Percentiles rank a stretch among this genome's conserved stretches.
phyloP scores from a whole-genome alignment of 2,113 vertebrate genomes.

The Zeus faber region DNA sequence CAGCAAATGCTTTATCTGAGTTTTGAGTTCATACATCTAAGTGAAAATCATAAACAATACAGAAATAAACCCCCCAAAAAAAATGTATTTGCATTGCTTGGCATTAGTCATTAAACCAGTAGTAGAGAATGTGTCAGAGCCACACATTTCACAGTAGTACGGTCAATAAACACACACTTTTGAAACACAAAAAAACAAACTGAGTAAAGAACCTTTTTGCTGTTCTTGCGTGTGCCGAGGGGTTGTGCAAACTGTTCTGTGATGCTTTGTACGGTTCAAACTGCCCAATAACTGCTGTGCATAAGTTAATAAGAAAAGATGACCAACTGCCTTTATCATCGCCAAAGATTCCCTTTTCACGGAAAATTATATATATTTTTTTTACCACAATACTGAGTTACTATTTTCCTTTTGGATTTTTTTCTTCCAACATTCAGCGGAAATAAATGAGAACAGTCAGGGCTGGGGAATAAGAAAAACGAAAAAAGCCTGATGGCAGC shows the following conservation, averaged over 20 bases:
- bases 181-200: slow-evolving; percentile 13
- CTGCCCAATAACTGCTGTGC: neutral
- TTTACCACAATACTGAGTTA: neutral
- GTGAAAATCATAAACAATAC: slow-evolving; percentile 13
- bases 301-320: slow-evolving; percentile 14
- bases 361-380: too few species aligned
- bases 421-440: too few species aligned
- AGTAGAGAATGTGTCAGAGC: slow-evolving; percentile 19
- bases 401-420: neutral
- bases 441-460: neutral
- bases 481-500: too few species aligned
- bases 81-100: slow-evolving; percentile 48
- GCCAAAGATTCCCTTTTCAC: too few species aligned
- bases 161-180: slow-evolving; percentile 35
- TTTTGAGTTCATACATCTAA: too few species aligned
- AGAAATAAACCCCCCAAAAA: slow-evolving; percentile 16
- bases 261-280: neutral
- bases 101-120: slow-evolving; percentile 31
- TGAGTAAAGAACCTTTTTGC: neutral
- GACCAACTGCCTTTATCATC: neutral
- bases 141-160: slow-evolving; percentile 52
- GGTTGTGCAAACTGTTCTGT: slow-evolving; percentile 4
- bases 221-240: slow-evolving; percentile 25
- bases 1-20: neutral
- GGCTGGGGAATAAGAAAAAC: too few species aligned